These are phyloP conservation scores for Corydoras sp. DNA, from an alignment of 2,113 vertebrate genomes.

Conservation along the genomic window DNA sequence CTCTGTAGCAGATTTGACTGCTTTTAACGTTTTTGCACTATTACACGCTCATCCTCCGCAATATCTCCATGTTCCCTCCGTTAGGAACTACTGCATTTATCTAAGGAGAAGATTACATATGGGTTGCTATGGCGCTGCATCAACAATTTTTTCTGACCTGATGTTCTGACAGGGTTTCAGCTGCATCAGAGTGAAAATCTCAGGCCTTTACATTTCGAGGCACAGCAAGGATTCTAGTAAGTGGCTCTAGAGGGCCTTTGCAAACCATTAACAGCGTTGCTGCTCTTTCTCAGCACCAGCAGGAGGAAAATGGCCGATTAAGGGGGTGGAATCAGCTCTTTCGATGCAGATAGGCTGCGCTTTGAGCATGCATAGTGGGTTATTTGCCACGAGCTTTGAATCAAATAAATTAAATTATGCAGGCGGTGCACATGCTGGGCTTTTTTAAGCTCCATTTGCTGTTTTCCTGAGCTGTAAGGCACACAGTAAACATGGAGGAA, in stretches of 20 bases:
- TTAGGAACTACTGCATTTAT: no score
- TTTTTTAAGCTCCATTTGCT: not conserved
- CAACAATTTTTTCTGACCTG: no score
- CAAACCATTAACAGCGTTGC: conserved; percentile 40
- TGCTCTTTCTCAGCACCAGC: not conserved
- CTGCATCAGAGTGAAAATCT: conserved; percentile 47
- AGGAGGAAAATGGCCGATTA: conserved; percentile 24
- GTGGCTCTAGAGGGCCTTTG: conserved; percentile 38
- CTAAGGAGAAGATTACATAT: no score
- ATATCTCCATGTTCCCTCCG: no score
- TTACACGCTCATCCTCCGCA: no score
- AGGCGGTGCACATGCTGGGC: conserved; percentile 5
- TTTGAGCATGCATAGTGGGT: conserved; percentile 40
- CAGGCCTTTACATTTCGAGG: conserved; percentile 37
- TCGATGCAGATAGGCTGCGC: conserved; percentile 57
- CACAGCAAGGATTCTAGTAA: conserved; percentile 39
- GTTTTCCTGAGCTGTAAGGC: not conserved
- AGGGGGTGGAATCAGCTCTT: conserved; percentile 47
- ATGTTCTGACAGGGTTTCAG: no score
- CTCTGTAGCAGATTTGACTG: no score
- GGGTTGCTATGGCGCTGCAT: no score
- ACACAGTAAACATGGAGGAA: not conserved
- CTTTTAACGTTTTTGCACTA: no score
- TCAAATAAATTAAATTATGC: conserved; percentile 25
- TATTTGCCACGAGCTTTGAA: conserved; percentile 28